phyloP scores from a whole-genome alignment of 2,797 vertebrate genomes.

The Hydrolagus colliei region DNA sequence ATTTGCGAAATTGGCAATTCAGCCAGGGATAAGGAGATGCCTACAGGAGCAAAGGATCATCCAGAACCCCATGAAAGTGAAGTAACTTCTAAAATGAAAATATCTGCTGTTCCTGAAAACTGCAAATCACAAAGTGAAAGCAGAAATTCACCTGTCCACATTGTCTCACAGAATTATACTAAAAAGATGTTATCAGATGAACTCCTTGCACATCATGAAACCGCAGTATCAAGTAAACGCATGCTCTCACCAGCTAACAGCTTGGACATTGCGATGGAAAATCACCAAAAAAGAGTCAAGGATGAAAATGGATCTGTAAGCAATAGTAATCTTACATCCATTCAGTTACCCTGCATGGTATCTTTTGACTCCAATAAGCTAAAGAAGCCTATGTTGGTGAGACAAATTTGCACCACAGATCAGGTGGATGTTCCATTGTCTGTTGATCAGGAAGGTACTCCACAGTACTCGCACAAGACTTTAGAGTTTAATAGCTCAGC shows the following conservation, averaged over 20 bases:
- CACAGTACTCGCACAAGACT: slow-evolving; percentile 53
- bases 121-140: slow-evolving; percentile 51
- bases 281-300: slow-evolving; percentile 93
- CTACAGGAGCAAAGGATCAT: slow-evolving; percentile 53
- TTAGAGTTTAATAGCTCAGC: slow-evolving; percentile 40
- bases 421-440: slow-evolving; percentile 69
- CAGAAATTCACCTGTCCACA: slow-evolving; percentile 47
- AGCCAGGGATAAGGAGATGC: slow-evolving; percentile 52
- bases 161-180: slow-evolving; percentile 56
- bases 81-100: slow-evolving; percentile 49
- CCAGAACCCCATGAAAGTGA: slow-evolving; percentile 53
- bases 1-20: slow-evolving; percentile 60
- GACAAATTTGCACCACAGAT: slow-evolving; percentile 88
- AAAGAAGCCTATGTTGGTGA: slow-evolving; percentile 80
- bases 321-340: slow-evolving; percentile 61
- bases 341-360: slow-evolving; percentile 64
- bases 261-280: slow-evolving; percentile 98
- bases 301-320: slow-evolving; percentile 88
- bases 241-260: slow-evolving; percentile 98
- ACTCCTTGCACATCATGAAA: slow-evolving; percentile 84
- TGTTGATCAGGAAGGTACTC: slow-evolving; percentile 61
- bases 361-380: slow-evolving; percentile 69
- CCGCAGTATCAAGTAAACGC: slow-evolving; percentile 87
- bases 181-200: slow-evolving; percentile 75
- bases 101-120: slow-evolving; percentile 47